Evolutionary conservation across 2,113 vertebrate genomes (phyloP).

Genomic region (Sylvilagus bachmani): DNA sequence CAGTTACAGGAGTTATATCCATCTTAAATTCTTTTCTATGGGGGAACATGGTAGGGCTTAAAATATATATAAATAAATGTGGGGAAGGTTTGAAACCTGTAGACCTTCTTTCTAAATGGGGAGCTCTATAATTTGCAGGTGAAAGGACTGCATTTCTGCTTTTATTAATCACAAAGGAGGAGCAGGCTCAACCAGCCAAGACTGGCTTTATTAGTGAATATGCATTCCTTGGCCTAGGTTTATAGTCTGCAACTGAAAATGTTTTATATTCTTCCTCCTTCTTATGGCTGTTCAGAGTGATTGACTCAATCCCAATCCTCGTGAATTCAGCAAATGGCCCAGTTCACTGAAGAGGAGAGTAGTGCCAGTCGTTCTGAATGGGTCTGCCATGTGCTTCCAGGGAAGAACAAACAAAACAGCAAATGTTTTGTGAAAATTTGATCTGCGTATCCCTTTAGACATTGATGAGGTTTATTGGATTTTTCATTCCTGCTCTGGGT

Average conservation of each 20-base stretch:
- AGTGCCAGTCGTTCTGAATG: neutral
- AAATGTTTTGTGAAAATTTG: neutral
- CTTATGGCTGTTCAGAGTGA: conserved; percentile 49
- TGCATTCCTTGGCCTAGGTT: conserved; percentile 55
- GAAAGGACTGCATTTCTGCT: conserved; percentile 61
- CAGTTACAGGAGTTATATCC: conserved; percentile 15
- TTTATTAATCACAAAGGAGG: conserved; percentile 76
- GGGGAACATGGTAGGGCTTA: conserved; percentile 1
- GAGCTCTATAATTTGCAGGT: neutral
- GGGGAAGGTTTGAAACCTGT: conserved; percentile 28
- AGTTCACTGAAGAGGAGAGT: neutral
- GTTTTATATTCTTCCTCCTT: conserved; percentile 63
- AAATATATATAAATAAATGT: conserved; percentile 58
- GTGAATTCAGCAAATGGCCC: conserved; percentile 41
- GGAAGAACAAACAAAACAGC: neutral
- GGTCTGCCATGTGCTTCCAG: neutral
- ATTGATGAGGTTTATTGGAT: neutral
- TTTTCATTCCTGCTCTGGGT: neutral
- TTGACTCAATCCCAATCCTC: conserved; percentile 16
- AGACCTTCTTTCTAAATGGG: conserved; percentile 7
- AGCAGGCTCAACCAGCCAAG: conserved; percentile 49
- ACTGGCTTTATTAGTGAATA: conserved; percentile 56
- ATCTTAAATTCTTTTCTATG: conserved; percentile 59
- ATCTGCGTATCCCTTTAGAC: too few relatives aligned
- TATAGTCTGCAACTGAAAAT: conserved; percentile 51